phyloP scores from a whole-genome alignment of 2,888 invertebrate genomes.

The Andrena flavipes region DNA sequence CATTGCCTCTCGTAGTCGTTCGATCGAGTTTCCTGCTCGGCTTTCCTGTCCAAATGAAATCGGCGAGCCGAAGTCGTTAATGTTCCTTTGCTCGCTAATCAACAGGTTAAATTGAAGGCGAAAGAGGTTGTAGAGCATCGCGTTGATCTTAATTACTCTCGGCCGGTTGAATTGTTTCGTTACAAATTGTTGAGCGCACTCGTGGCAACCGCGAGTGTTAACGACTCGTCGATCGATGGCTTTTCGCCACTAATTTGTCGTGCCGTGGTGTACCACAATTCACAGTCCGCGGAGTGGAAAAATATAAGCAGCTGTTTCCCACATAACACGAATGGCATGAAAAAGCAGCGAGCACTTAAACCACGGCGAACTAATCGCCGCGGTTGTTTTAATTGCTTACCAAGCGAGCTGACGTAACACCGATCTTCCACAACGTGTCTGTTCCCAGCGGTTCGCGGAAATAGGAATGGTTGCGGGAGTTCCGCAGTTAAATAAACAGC shows the following conservation, averaged over 20 bases:
- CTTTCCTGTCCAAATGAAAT: not conserved
- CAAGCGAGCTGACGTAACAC: slow-evolving; percentile 22
- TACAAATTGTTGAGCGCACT: not conserved
- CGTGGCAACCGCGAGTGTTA: no score
- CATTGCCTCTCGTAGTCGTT: not conserved
- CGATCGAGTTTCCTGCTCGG: not conserved
- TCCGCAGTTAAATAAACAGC: slow-evolving; percentile 34
- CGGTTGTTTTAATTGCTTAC: slow-evolving; percentile 56
- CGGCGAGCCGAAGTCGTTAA: no score
- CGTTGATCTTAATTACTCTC: not conserved
- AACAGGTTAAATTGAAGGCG: slow-evolving; percentile 5
- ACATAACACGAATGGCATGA: slow-evolving; percentile 8
- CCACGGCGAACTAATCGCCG: slow-evolving; percentile 44
- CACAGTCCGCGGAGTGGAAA: slow-evolving; percentile 35
- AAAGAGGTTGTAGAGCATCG: not conserved
- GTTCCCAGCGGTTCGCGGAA: slow-evolving; percentile 28
- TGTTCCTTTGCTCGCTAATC: slow-evolving; percentile 1
- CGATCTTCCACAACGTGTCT: not conserved
- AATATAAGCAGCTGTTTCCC: slow-evolving; percentile 24
- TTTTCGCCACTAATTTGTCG: no score
- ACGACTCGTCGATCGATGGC: no score
- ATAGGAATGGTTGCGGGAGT: slow-evolving; percentile 46
- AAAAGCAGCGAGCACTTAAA: not conserved
- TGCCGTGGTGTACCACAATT: not conserved
- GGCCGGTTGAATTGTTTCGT: not conserved